phyloP scores from a whole-genome alignment of 2,888 invertebrate species.

The Heliconius ismenius region DNA sequence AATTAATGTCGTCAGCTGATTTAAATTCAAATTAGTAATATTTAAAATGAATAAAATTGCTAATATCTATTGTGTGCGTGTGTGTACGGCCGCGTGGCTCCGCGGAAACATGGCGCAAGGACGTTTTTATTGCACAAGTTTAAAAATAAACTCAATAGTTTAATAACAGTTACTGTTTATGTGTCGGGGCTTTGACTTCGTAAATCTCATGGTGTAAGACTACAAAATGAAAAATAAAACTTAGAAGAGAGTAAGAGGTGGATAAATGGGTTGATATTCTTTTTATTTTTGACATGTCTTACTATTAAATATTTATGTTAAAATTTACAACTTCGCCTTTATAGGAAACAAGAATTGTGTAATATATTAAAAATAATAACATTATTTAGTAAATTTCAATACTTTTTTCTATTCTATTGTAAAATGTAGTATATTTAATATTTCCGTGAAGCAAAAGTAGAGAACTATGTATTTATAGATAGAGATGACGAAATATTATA shows the following conservation, averaged over 20 bases:
- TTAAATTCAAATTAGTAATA: constrained; percentile 32
- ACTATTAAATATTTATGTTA: too few species aligned
- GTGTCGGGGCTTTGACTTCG: constrained; percentile 1
- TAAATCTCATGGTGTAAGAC: neutral
- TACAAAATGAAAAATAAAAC: neutral
- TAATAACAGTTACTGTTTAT: constrained; percentile 8
- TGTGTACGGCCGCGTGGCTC: constrained; percentile 35
- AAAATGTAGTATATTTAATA: neutral
- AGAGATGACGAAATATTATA: neutral
- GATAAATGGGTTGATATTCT: too few species aligned
- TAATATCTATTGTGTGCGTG: constrained; percentile 19
- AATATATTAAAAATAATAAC: too few species aligned
- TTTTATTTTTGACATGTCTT: neutral
- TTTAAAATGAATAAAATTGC: constrained; percentile 29
- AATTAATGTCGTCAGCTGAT: constrained; percentile 19
- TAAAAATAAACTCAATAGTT: constrained; percentile 12
- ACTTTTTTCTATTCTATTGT: neutral
- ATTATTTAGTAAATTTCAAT: too few species aligned
- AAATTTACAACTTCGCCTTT: too few species aligned
- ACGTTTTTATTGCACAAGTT: constrained; percentile 25
- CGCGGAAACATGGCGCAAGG: constrained; percentile 23
- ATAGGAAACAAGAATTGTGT: too few species aligned
- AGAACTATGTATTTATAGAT: neutral
- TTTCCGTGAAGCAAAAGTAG: neutral
- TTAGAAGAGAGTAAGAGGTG: neutral